phyloP scores from a whole-genome alignment of 1,140 invertebrate species.

The Phymastichus coffea region DNA sequence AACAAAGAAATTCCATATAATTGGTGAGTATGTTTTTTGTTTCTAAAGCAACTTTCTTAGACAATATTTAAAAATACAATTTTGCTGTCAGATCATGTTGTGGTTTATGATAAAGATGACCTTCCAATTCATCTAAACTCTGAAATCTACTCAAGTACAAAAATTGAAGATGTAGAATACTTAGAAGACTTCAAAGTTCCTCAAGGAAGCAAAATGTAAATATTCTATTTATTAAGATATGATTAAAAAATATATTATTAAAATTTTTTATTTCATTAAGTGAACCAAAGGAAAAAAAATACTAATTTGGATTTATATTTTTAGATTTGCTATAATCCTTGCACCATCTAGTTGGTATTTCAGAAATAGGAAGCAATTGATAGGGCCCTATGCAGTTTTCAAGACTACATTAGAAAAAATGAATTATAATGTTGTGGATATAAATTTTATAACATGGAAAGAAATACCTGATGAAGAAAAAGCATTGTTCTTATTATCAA shows the following conservation, averaged over 20 bases:
- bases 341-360: background rate
- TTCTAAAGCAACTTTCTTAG: background rate
- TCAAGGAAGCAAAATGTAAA: slow-evolving; percentile 1
- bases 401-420: slow-evolving; percentile 6
- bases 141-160: background rate
- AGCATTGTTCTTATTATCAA: background rate
- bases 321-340: background rate
- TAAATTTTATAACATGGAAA: background rate
- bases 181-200: slow-evolving; percentile 9
- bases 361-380: background rate
- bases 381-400: background rate
- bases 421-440: background rate
- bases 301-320: background rate
- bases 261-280: background rate
- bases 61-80: slow-evolving; percentile 5
- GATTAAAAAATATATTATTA: background rate
- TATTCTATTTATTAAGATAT: background rate
- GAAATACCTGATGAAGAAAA: background rate
- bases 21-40: background rate
- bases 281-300: too few relatives aligned
- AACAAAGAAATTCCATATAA: background rate
- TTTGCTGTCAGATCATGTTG: slow-evolving; percentile 8
- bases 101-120: background rate
- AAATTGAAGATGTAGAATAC: background rate
- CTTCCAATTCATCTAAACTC: background rate